Percentiles rank a stretch among this genome's conserved stretches.
Conservation (phyloP, 2,797 vertebrate species). For the Danio tinwini region DNA sequence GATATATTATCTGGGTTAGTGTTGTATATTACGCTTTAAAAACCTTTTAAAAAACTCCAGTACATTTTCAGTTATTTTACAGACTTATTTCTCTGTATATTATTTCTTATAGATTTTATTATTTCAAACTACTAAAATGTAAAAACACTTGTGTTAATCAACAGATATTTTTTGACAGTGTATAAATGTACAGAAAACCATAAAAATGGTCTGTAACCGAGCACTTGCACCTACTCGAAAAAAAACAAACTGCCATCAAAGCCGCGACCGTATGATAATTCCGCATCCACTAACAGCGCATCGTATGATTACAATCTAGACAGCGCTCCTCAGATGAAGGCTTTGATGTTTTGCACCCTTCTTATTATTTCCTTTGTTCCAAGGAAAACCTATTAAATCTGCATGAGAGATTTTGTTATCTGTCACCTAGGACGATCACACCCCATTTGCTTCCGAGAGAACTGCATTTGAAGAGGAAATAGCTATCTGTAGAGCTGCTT, state of each 20-base stretch:
- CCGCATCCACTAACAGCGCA: conserved; percentile 36
- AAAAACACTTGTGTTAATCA: too few species aligned
- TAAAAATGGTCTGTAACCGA: not conserved
- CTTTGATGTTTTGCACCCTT: conserved; percentile 52
- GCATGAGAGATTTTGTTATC: conserved; percentile 64
- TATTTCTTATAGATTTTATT: too few species aligned
- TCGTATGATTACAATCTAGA: conserved; percentile 53
- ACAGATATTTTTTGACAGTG: too few species aligned
- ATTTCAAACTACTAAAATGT: too few species aligned
- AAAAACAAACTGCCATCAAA: conserved; percentile 47
- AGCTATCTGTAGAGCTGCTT: conserved; percentile 58
- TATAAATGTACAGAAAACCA: too few species aligned
- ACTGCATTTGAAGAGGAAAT: conserved; percentile 63
- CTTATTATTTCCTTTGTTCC: conserved; percentile 52
- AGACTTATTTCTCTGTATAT: too few species aligned
- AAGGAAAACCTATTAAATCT: conserved; percentile 60
- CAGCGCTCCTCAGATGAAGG: conserved; percentile 23
- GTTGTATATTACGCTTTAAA: too few species aligned
- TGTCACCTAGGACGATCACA: conserved; percentile 55
- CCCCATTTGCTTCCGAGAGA: conserved; percentile 54
- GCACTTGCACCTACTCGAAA: conserved; percentile 23
- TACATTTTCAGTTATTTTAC: too few species aligned
- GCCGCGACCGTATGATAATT: conserved; percentile 40
- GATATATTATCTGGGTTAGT: too few species aligned
- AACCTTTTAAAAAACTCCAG: too few species aligned